Percentiles rank a stretch among this genome's conserved stretches.
phyloP scores from a whole-genome alignment of 2,888 invertebrate species.

The Pollenia griseotomentosa region DNA sequence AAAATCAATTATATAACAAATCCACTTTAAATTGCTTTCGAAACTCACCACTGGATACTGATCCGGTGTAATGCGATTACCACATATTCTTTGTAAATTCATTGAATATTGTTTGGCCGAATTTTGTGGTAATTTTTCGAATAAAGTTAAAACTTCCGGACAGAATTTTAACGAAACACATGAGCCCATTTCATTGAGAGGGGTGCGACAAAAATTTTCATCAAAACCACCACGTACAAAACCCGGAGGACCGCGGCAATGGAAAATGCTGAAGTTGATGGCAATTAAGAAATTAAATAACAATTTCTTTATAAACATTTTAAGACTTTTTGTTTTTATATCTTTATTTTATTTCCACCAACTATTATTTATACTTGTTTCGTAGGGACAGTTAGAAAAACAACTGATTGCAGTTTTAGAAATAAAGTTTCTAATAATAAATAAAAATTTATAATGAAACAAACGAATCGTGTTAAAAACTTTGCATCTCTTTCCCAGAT shows the following conservation, averaged over 20 bases:
- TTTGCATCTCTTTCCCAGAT: constrained; percentile 44
- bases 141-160: constrained; percentile 77
- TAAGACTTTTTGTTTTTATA: not conserved
- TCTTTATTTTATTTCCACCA: not conserved
- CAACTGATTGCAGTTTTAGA: constrained; percentile 37
- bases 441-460: constrained; percentile 20
- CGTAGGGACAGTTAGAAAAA: not conserved
- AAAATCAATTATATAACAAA: not conserved
- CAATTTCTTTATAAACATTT: constrained; percentile 36
- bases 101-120: constrained; percentile 76
- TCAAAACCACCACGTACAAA: constrained; percentile 23
- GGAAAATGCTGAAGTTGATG: not conserved
- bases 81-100: constrained; percentile 77
- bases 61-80: constrained; percentile 74
- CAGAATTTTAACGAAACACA: constrained; percentile 78
- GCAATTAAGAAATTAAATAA: not conserved
- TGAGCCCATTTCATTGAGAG: constrained; percentile 76
- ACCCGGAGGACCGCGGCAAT: constrained; percentile 26
- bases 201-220: constrained; percentile 76
- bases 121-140: constrained; percentile 73
- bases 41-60: constrained; percentile 79
- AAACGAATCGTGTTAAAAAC: constrained; percentile 42
- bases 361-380: constrained; percentile 20
- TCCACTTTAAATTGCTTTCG: not conserved
- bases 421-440: constrained; percentile 31